Evolutionary conservation across 2,888 invertebrate genomes (phyloP), one percentile per base, ranked within the genome.

Genomic region (Drosophila neotestacea): DNA sequence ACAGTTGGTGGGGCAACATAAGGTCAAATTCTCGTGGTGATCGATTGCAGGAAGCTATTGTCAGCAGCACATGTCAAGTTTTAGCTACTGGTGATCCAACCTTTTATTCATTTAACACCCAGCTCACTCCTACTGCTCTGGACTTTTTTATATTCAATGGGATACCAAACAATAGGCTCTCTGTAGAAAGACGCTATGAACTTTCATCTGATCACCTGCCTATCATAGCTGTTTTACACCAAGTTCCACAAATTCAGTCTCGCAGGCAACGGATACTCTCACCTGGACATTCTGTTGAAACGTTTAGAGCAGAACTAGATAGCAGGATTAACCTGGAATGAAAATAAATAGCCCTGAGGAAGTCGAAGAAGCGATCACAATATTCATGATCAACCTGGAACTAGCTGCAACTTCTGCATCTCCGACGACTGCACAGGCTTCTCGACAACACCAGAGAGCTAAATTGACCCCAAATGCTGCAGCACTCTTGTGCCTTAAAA

Each of bases 191-290:
- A 0, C 11, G n/a, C 4, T 46, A 30, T 47, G 47, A 60, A 13
- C 38, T 50, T 4, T 55, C 61, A n/a, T 61, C 55, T 4, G 52
- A 61, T 28, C 50, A 67, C n/a, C 9, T 63, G 27, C 42, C 60
- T 7, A 6, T 61, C 11, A 9, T 66, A 11, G 52, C 65, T 9
- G 13, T n/a, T 11, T 11, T 48, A 0, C 28, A 27, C 16, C 13
- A 46, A 6, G 16, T 5, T 6, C 60, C 65, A 1, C 34, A 60
- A 27, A 0, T 9, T 4, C 42, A 39, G 9, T 4, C 32, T 9
- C n/a, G 10, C 7, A 60, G 30, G 6, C n/a, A 30, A 7, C 9
- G 22, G 1, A 16, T 61, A 16, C 48, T 66, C 4, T 41, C 47
- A 4, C 54, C 13, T 11, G 60, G 66, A 16, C 41, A 9, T 9